Percentiles rank a stretch among this genome's conserved stretches.
phyloP scores from a whole-genome alignment of 2,113 vertebrate species.

The Galemys pyrenaicus region DNA sequence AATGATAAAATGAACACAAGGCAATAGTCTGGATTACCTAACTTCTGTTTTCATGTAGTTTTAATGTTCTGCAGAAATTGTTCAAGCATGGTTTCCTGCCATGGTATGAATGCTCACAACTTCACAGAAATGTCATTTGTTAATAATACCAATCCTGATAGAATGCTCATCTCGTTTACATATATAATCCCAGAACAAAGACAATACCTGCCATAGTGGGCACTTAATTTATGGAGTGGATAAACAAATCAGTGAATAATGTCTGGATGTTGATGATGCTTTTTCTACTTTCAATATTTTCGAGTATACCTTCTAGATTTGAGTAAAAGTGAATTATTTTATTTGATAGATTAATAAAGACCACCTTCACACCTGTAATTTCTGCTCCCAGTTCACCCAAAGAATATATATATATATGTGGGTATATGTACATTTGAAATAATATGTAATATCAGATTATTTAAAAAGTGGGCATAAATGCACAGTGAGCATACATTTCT shows the following conservation, averaged over 20 bases:
- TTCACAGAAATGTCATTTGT: conserved; percentile 20
- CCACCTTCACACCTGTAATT: neutral
- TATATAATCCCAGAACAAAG: neutral
- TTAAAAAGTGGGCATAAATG: neutral
- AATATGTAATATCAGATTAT: neutral
- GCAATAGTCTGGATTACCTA: neutral
- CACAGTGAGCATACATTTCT: neutral
- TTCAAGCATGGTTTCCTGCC: neutral
- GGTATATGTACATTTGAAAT: neutral
- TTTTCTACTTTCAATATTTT: conserved; percentile 23
- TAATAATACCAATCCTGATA: conserved; percentile 7
- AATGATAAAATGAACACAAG: neutral
- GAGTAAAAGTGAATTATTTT: neutral
- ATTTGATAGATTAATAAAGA: neutral
- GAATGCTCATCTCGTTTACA: neutral
- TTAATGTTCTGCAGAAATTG: neutral
- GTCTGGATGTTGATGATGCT: neutral
- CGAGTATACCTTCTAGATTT: neutral
- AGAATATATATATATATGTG: neutral
- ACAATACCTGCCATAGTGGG: neutral
- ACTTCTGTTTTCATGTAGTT: neutral
- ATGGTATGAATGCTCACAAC: neutral
- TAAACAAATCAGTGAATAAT: conserved; percentile 11
- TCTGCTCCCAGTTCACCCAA: neutral
- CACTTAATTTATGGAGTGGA: neutral